Conservation (phyloP, 1,140 invertebrate genomes). For the Aphidius gifuensis region DNA sequence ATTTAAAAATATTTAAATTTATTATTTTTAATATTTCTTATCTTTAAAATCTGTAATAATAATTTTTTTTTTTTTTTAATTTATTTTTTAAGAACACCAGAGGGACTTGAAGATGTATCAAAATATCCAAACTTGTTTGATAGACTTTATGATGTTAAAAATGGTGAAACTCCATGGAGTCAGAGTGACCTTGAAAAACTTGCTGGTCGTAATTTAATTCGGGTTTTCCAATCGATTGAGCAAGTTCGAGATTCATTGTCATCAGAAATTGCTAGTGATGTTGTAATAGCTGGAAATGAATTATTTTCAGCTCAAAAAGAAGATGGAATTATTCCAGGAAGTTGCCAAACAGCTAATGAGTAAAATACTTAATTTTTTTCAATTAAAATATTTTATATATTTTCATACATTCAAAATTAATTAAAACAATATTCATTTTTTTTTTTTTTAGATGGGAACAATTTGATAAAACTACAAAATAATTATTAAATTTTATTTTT, state of each 20-base stretch:
- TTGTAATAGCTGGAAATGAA: slow-evolving; percentile 32
- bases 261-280: slow-evolving; percentile 28
- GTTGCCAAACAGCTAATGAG: slow-evolving; percentile 40
- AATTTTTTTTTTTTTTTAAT: not conserved
- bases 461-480: not conserved
- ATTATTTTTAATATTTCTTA: not conserved
- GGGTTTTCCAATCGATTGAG: slow-evolving; percentile 68
- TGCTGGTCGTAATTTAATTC: slow-evolving; percentile 66
- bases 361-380: slow-evolving; percentile 25
- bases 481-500: not conserved
- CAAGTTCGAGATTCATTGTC: slow-evolving; percentile 46
- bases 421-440: slow-evolving; percentile 4
- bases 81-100: slow-evolving; percentile 53
- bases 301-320: slow-evolving; percentile 31
- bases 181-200: slow-evolving; percentile 68
- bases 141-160: slow-evolving; percentile 49
- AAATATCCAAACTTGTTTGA: slow-evolving; percentile 67
- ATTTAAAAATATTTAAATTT: slow-evolving; percentile 1
- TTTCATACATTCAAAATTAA: not conserved
- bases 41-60: not conserved
- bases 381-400: slow-evolving; percentile 1
- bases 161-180: slow-evolving; percentile 58
- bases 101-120: slow-evolving; percentile 67
- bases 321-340: slow-evolving; percentile 30
- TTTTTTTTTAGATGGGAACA: slow-evolving; percentile 8